Evolutionary conservation across 2,888 invertebrate species (phyloP), one percentile per base, ranked within the genome.

Genomic region (Lochmaea capreae): DNA sequence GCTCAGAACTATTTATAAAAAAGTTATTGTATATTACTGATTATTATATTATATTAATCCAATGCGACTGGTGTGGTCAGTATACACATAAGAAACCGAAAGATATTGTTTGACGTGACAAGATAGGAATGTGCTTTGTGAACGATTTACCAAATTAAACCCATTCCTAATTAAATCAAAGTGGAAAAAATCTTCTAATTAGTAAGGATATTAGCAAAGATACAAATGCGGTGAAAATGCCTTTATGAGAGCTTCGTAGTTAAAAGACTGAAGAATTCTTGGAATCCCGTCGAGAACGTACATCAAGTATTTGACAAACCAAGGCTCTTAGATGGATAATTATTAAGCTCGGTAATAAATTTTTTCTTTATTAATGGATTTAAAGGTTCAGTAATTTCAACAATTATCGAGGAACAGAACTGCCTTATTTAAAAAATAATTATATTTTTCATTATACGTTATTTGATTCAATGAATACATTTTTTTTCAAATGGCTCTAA

Each of bases 171-270:
- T 77, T 76, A 77, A 54, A 65, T 76, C 65, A 78, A 73, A 73
- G 67, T 72, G 71, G 72, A 69, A 75, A 78, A 76, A 75, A 75
- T 75, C 73, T 69, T 70, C 76, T 74, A 78, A 78, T 78, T 78
- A 78, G 72, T 72, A 71, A 74, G 62, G 62, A 62, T 62, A 62
- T 62, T 62, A 63, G 62, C 62, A 63, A 63, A 43, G 62, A 63
- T 63, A 63, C 43, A 63, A 63, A 63, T 63, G 62, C 62, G 62
- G 62, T 63, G 62, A 43, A 43, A 63, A 63, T 63, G 16, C 62
- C 43, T 63, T 63, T 43, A 63, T 63, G 62, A 43, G 62, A 63
- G 42, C 62, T 63, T 12, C 26, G 62, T 42, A 63, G 62, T 63
- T 63, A 42, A 63, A 63, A 63, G 62, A 16, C 62, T 63, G 62